Base-by-base conservation (phyloP, 1,140 invertebrate species). In the Luehdorfia chinensis region DNA sequence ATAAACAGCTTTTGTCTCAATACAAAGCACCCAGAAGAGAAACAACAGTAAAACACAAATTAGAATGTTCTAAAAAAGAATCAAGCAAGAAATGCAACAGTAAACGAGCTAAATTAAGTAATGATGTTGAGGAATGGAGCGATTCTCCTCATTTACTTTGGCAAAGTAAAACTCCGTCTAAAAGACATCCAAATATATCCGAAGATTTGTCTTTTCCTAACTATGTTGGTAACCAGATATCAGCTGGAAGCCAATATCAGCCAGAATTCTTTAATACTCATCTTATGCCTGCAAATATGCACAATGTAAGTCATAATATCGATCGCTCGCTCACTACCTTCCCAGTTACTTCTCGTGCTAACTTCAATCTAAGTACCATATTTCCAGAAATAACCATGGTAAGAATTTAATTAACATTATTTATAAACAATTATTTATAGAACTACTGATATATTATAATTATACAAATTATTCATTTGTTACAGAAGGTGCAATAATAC, bases 371-470 rank as follows among this genome's bases (percentile, higher is more conserved):
- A 1, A 86, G 83, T 37, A 78, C 83, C 19, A 76, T 86, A 51
- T 86, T 86, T 64, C 83, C 83, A 15, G 83, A 86, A 74, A 86
- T 86, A 45, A 83, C 83, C 19, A 86, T 80, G 79, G 79, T 84
- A 53, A 76, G 71, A 63, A 34, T 8, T n/a, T 1, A 11, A 33
- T 8, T 11, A 23, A 19, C 11, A 15, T 25, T 11, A 21, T 31
- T 32, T 18, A 11, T 32, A 5, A 1, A 12, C n/a, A n/a, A n/a
- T n/a, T n/a, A n/a, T n/a, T n/a, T n/a, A n/a, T n/a, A n/a, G n/a
- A n/a, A n/a, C n/a, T n/a, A n/a, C n/a, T n/a, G n/a, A n/a, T n/a
- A n/a, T n/a, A n/a, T n/a, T n/a, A n/a, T n/a, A n/a, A n/a, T n/a
- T n/a, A n/a, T n/a, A n/a, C n/a, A 37, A 61, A 46, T 54, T 30